Evolutionary conservation across 37 sponge, comb jelly and placozoan species (phyloP), one percentile per base, ranked within the genome.

Genomic region (Halisarca cf. caerulea): DNA sequence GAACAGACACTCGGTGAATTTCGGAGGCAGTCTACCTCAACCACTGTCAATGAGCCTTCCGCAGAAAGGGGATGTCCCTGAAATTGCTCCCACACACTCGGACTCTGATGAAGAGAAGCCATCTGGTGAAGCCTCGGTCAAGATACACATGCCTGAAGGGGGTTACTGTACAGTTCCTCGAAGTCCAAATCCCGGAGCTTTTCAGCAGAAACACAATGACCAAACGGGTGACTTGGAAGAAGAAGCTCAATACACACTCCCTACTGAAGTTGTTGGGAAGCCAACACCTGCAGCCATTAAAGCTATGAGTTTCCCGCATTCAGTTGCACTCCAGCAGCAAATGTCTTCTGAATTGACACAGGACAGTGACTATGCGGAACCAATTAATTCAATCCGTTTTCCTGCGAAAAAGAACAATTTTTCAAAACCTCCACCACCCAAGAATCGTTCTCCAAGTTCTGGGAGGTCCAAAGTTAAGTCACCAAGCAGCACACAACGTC

Each of bases 341-440:
- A 23, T 62, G 25, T 62, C 64, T 23, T 20, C 64, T 7, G 15
- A 62, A 14, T 44, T 18, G n/a, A 2, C 41, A 1, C 24, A 21
- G 7, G 77, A 74, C 11, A 41, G 77, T 41, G 77, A 74, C 45
- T 74, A 74, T 41, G 77, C 77, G 0, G 77, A 74, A 44, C 77
- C 77, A 2, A 74, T 74, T 21, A 74, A 74, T 44, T 74, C 77
- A 41, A 42, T 74, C 20, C 43, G 77, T 20, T 2, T 18, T 2
- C 42, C 42, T 15, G 25, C 43, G 25, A 43, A 34, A 4, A 47
- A 47, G 51, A n/a, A n/a, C n/a, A 47, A 11, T 47, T 11, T 11
- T 11, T 11, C 51, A 6, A 47, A 47, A 47, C 51, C 51, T 47
- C 51, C 51, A 47, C 9, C 11, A 11, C 51, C 9, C 6, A 6